A percentile compares a stretch with the other conserved stretches of the same genome.
Conservation (phyloP, 2,888 invertebrate species). For the Nudaria mundana region DNA sequence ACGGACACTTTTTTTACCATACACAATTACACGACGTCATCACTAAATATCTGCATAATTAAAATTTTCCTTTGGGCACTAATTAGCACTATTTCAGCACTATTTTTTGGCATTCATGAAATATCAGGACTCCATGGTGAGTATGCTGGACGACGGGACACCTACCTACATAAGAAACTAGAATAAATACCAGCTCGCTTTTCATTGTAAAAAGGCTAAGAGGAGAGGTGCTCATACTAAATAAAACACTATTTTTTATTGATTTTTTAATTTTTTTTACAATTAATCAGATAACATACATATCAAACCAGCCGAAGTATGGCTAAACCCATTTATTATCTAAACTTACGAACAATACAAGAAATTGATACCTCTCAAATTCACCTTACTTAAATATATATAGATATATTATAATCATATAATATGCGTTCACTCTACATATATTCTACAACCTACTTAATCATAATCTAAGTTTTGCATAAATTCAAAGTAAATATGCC, state of each 20-base stretch:
- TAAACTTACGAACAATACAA: slow-evolving; percentile 81
- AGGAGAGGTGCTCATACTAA: no score
- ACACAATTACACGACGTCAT: no score
- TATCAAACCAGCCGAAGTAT: slow-evolving; percentile 81
- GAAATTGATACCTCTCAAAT: slow-evolving; percentile 81
- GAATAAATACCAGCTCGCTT: no score
- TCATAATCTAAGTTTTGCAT: slow-evolving; percentile 80
- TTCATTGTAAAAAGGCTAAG: neutral
- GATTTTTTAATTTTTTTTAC: slow-evolving; percentile 75
- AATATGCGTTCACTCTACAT: slow-evolving; percentile 79
- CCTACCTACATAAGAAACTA: no score
- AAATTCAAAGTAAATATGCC: slow-evolving; percentile 82
- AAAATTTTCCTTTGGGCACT: no score
- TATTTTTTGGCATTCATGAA: no score
- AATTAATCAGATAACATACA: slow-evolving; percentile 81
- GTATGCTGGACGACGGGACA: no score
- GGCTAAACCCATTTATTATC: slow-evolving; percentile 82
- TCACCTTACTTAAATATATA: slow-evolving; percentile 78
- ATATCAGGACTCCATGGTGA: no score
- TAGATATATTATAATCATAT: slow-evolving; percentile 74
- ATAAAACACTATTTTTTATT: slow-evolving; percentile 64
- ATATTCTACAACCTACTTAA: slow-evolving; percentile 80
- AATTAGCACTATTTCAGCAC: no score
- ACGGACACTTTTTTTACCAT: no score
- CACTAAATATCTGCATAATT: no score